These are phyloP conservation scores for Ophion obscuratus DNA, from an alignment of 2,888 invertebrate genomes.

Conservation along the genomic window DNA sequence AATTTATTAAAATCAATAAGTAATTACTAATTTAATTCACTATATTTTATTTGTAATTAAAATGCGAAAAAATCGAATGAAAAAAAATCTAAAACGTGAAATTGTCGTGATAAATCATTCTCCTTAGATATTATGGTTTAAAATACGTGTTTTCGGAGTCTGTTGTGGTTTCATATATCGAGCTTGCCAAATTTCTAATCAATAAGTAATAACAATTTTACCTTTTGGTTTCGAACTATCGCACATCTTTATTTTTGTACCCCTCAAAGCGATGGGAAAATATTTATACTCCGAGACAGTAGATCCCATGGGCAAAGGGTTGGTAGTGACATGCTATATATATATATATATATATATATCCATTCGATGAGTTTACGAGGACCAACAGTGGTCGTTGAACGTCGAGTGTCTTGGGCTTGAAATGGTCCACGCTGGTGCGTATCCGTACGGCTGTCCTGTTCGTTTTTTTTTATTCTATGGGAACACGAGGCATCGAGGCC, in stretches of 20 bases:
- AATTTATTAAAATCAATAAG: too few relatives aligned
- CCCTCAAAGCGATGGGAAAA: neutral
- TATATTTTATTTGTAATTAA: neutral
- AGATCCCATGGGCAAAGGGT: neutral
- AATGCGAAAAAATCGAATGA: neutral
- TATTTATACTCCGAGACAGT: neutral
- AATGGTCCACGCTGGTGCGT: constrained; percentile 73
- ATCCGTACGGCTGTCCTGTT: constrained; percentile 31
- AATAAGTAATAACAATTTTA: too few relatives aligned
- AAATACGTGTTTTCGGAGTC: too few relatives aligned
- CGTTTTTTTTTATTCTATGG: constrained; percentile 72
- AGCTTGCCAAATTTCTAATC: too few relatives aligned
- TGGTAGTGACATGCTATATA: neutral
- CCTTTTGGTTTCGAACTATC: neutral
- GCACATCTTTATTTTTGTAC: neutral
- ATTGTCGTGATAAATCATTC: neutral
- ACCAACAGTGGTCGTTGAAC: constrained; percentile 71
- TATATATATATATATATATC: neutral
- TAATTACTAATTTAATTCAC: too few relatives aligned
- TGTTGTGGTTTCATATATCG: too few relatives aligned
- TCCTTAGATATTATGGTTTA: too few relatives aligned
- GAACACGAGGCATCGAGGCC: constrained; percentile 68
- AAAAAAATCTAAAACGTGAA: neutral
- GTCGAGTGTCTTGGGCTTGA: constrained; percentile 73
- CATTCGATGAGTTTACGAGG: constrained; percentile 70